Evolutionary conservation across 2,797 vertebrate genomes (phyloP).

Genomic region (Gastrophryne carolinensis): DNA sequence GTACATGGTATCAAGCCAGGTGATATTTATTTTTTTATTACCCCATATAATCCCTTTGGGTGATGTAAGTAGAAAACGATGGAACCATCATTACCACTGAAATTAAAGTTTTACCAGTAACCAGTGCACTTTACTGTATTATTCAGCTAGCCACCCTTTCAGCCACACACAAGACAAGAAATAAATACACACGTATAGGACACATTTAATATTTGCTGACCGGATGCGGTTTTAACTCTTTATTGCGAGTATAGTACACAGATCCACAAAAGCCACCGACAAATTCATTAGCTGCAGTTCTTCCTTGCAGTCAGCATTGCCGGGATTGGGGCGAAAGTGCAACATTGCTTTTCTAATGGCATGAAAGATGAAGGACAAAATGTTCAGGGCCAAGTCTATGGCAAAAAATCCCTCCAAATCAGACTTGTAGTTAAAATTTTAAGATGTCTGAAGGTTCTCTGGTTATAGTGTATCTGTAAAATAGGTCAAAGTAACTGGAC

Average conservation of each 20-base stretch:
- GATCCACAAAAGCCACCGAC: slow-evolving; percentile 40
- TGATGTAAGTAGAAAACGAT: not conserved
- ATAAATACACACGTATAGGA: not conserved
- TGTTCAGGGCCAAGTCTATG: too few relatives aligned
- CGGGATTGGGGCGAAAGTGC: not conserved
- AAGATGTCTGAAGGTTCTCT: too few relatives aligned
- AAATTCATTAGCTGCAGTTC: not conserved
- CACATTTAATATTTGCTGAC: slow-evolving; percentile 13
- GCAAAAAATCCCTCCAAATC: slow-evolving; percentile 10
- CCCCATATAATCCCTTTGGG: too few relatives aligned
- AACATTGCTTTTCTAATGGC: not conserved
- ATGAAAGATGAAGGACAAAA: not conserved
- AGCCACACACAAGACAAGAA: not conserved
- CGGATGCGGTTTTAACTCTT: slow-evolving; percentile 28
- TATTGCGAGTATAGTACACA: slow-evolving; percentile 33
- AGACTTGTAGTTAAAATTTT: not conserved
- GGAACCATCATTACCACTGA: not conserved
- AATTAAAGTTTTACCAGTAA: too few relatives aligned
- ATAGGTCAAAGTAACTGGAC: too few relatives aligned
- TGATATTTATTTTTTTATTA: too few relatives aligned
- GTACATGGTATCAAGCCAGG: too few relatives aligned
- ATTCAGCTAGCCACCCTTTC: not conserved
- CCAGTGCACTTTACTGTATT: not conserved
- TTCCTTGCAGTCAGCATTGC: slow-evolving; percentile 18
- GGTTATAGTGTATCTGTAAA: too few relatives aligned